Evolutionary conservation across 1,140 invertebrate species (phyloP).

Genomic region (Monochamus saltuarius): DNA sequence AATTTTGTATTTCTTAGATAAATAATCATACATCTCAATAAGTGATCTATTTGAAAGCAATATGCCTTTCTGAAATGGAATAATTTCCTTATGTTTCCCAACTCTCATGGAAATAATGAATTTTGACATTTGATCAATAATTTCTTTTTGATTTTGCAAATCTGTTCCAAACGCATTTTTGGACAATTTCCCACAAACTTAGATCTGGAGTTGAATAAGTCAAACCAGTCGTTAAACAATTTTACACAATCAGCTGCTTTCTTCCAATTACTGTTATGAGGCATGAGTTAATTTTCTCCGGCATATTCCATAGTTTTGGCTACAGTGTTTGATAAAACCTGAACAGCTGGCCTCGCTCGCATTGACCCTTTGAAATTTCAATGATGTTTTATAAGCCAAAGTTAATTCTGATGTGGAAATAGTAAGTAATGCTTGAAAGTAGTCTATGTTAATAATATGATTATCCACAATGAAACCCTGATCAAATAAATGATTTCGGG

Average conservation of each 20-base stretch:
- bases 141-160: slow-evolving; percentile 20
- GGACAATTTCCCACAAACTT: slow-evolving; percentile 21
- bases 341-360: too few relatives aligned
- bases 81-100: slow-evolving; percentile 13
- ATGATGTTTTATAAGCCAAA: too few relatives aligned
- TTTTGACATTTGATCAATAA: slow-evolving; percentile 15
- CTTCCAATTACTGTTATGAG: slow-evolving; percentile 6
- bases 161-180: slow-evolving; percentile 18
- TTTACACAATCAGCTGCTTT: too few relatives aligned
- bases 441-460: too few relatives aligned
- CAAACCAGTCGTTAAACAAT: slow-evolving; percentile 19
- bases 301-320: slow-evolving; percentile 4
- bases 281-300: slow-evolving; percentile 4
- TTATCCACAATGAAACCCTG: too few relatives aligned
- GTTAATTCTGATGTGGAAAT: too few relatives aligned
- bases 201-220: slow-evolving; percentile 17
- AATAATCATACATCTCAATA: slow-evolving; percentile 17
- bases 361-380: too few relatives aligned
- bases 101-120: too few relatives aligned
- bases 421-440: too few relatives aligned
- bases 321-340: too few relatives aligned
- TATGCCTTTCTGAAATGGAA: slow-evolving; percentile 20
- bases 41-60: slow-evolving; percentile 21
- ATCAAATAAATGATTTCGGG: slow-evolving; percentile 8
- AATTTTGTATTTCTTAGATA: slow-evolving; percentile 20